Base-by-base conservation (phyloP, 2,797 vertebrate genomes). In the Picus viridis region DNA sequence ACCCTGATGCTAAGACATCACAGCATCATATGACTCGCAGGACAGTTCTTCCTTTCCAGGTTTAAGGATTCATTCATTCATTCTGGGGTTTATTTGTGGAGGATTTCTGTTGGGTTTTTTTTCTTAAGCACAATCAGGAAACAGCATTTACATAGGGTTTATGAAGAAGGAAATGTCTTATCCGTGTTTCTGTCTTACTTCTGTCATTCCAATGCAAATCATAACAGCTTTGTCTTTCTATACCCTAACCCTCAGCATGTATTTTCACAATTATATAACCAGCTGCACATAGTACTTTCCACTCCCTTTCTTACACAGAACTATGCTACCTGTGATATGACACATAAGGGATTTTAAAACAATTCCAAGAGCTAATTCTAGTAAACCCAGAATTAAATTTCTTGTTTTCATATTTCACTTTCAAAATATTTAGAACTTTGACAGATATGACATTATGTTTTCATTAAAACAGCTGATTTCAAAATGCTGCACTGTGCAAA, bases 401-500 rank as follows among this genome's bases (percentile, higher is more conserved):
- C 97, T 97, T 97, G 97, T 98, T 98, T 97, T 97, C 96, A 98
- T 98, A 98, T 98, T 98, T 98, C 98, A 98, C 98, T 98, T 98
- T 98, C 98, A 98, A 98, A 98, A 98, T 98, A 98, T 98, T 98
- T 98, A 98, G 98, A 98, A 98, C 97, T 98, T 98, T 98, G 98
- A 98, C 98, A 98, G 97, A 98, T 98, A 97, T 97, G 98, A 98
- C 97, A 98, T 98, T 98, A 98, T 97, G 97, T 98, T 98, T 98
- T 98, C 98, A 98, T 98, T 98, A 98, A 98, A 98, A 98, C 98
- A 98, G 98, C 98, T 98, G 98, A 98, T 98, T 98, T 98, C 97
- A 97, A 98, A 98, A 98, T 94, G 97, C 97, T 97, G 98, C 97
- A 96, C 97, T 97, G 98, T 97, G 98, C 98, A 98, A 98, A 98